phyloP scores from a whole-genome alignment of 2,888 invertebrate genomes.

The Morpho helenor region DNA sequence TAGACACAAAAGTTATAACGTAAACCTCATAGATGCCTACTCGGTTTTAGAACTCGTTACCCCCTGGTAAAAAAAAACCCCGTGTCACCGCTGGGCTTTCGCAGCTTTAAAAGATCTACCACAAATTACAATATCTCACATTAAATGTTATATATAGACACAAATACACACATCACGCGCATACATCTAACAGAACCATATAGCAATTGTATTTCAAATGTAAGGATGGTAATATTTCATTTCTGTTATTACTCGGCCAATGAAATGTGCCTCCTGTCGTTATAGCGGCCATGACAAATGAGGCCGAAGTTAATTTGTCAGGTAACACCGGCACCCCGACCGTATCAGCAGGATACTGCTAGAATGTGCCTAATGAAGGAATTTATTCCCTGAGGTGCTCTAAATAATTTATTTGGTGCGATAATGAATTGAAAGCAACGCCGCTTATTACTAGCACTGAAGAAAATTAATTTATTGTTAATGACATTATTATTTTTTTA shows the following conservation, averaged over 20 bases:
- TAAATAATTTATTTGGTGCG: slow-evolving; percentile 36
- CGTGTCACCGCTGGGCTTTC: no score
- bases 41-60: no score
- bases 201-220: slow-evolving; percentile 25
- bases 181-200: not conserved
- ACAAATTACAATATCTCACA: no score
- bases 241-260: slow-evolving; percentile 27
- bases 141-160: not conserved
- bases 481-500: slow-evolving; percentile 5
- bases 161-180: not conserved
- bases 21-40: no score
- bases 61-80: no score
- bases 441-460: slow-evolving; percentile 19
- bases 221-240: slow-evolving; percentile 25
- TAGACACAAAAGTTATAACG: no score
- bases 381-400: slow-evolving; percentile 39
- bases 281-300: slow-evolving; percentile 54
- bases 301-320: slow-evolving; percentile 63
- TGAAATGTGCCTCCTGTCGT: slow-evolving; percentile 24
- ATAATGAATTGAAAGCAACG: slow-evolving; percentile 26
- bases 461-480: slow-evolving; percentile 16
- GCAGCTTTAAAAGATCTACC: no score
- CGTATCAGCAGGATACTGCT: slow-evolving; percentile 56
- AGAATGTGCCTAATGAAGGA: slow-evolving; percentile 40
- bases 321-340: slow-evolving; percentile 37